Evolutionary conservation across 1,140 invertebrate species (phyloP).

Genomic region (Drosophila murphyi): DNA sequence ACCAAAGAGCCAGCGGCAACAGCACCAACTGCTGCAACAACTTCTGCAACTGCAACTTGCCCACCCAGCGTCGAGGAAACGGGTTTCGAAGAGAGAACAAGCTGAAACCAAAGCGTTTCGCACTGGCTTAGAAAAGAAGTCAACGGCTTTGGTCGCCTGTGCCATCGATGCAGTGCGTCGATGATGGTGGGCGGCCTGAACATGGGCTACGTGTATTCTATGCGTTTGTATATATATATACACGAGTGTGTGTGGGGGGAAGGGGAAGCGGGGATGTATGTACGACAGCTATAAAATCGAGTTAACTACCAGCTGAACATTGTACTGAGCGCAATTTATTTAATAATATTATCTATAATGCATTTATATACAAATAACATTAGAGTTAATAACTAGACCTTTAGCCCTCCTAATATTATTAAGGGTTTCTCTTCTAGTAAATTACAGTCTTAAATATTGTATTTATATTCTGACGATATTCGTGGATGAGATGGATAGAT

Average conservation of each 20-base stretch:
- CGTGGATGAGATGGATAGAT: no score
- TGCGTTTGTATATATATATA: not conserved
- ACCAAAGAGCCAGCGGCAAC: constrained; percentile 40
- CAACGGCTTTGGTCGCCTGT: constrained; percentile 18
- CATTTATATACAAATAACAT: no score
- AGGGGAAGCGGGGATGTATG: not conserved
- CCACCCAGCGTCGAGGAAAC: constrained; percentile 68
- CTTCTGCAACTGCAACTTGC: constrained; percentile 44
- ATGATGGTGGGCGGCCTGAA: constrained; percentile 41
- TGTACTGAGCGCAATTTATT: not conserved
- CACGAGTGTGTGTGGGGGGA: no score
- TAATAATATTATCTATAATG: not conserved
- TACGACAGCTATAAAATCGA: constrained; percentile 14
- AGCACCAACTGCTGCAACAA: constrained; percentile 15
- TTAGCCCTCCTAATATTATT: no score
- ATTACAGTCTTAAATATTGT: no score
- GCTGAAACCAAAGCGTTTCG: constrained; percentile 34
- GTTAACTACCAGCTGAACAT: constrained; percentile 17
- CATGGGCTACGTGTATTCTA: not conserved
- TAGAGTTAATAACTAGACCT: no score
- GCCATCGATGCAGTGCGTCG: constrained; percentile 29
- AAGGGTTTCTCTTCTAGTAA: no score
- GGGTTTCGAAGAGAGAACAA: constrained; percentile 52
- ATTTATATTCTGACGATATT: no score
- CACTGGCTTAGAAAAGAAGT: constrained; percentile 51